Conservation (phyloP, 1,140 invertebrate species). For the Tenebrio molitor region DNA sequence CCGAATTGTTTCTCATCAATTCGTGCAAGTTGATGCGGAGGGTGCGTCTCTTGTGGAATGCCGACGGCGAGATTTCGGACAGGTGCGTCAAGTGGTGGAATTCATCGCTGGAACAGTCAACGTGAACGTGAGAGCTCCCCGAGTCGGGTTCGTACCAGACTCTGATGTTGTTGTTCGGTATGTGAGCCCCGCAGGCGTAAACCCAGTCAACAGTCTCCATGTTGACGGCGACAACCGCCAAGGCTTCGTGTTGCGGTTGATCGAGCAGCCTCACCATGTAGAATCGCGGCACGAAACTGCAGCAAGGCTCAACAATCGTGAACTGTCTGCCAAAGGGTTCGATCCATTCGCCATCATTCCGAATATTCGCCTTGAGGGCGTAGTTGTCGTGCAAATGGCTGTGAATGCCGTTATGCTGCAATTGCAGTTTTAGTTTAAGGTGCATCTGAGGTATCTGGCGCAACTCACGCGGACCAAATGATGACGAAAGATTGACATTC, state of each 20-base stretch:
- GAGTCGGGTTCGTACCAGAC: slow-evolving; percentile 82
- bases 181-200: slow-evolving; percentile 76
- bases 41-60: slow-evolving; percentile 68
- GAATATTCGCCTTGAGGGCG: slow-evolving; percentile 45
- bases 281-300: slow-evolving; percentile 64
- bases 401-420: slow-evolving; percentile 62
- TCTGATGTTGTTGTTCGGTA: slow-evolving; percentile 68
- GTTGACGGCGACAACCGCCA: slow-evolving; percentile 73
- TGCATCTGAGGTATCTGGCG: too few relatives aligned
- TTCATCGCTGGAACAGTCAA: slow-evolving; percentile 69
- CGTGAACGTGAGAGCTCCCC: too few relatives aligned
- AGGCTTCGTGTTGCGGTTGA: slow-evolving; percentile 69
- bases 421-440: slow-evolving; percentile 19
- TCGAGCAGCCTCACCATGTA: slow-evolving; percentile 74
- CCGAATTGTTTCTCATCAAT: slow-evolving; percentile 69
- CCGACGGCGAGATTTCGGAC: slow-evolving; percentile 71
- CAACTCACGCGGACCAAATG: slow-evolving; percentile 62
- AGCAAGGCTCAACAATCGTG: slow-evolving; percentile 63
- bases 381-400: slow-evolving; percentile 50
- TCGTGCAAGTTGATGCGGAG: slow-evolving; percentile 75
- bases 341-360: slow-evolving; percentile 67
- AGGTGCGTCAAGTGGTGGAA: slow-evolving; percentile 76
- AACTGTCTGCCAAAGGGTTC: slow-evolving; percentile 67
- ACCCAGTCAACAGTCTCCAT: slow-evolving; percentile 79
- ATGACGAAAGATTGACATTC: slow-evolving; percentile 63